Evolutionary conservation across 2,888 invertebrate species (phyloP), one percentile per base, ranked within the genome.

Genomic region (Xanthia icteritia): DNA sequence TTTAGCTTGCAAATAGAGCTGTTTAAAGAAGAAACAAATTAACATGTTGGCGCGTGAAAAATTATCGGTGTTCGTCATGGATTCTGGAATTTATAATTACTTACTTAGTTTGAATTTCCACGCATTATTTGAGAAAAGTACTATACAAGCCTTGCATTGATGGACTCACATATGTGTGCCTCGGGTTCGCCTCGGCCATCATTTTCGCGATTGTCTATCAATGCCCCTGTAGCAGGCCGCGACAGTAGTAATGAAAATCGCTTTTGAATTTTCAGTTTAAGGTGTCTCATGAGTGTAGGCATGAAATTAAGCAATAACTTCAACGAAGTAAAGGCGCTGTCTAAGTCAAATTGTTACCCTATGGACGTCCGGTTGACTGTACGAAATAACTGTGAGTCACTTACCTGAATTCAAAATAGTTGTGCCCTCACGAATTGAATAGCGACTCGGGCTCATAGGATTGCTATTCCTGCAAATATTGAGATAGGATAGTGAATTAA

Each of bases 391-490:
- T 9, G 56, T 31, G 13, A 11, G 11, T 11, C 2, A 77, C 85
- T 76, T 64, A 90, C 94, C 94, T 54, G 81, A 78, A 65, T 89
- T 89, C 4, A 92, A 82, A 27, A 79, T 78, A 11, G 91, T 82
- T 2, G 92, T 87, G 6, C 94, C 94, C 1, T 84, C 90, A 51
- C 94, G 89, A 2, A 93, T 81, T 0, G 88, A 77, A 81, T 89
- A 92, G 0, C 77, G 65, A 0, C 58, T 82, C 0, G 92, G 83
- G 15, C 81, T 89, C 0, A 86, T 56, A 3, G 79, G 58, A 15
- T 39, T 17, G 6, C 90, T 90, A 5, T 84, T 76, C 0, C 93
- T 94, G 90, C 17, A 80, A 83, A 67, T 1, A 42, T 60, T 31
- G 0, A 58, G 17, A 73, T 48, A 42, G 39, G 51, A 23, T 51